These are phyloP conservation scores for Passer montanus DNA, from an alignment of 2,113 vertebrate genomes.

Conservation along the genomic window DNA sequence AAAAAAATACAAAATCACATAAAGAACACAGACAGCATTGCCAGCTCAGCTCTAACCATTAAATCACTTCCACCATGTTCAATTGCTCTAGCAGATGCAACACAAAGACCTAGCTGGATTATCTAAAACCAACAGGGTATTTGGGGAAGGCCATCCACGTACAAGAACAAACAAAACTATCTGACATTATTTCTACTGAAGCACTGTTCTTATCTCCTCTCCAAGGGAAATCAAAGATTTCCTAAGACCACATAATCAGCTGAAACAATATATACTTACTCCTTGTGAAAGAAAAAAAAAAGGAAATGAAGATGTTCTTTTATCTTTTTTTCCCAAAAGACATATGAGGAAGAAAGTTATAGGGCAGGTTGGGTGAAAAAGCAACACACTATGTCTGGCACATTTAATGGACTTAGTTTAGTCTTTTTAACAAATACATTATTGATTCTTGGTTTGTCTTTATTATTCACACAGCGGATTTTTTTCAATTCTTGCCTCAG, in stretches of 20 bases:
- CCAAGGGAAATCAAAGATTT: constrained; percentile 37
- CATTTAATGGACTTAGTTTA: constrained; percentile 5
- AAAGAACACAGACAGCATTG: neutral
- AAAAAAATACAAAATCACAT: neutral
- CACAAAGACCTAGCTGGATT: constrained; percentile 7
- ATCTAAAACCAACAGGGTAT: constrained; percentile 23
- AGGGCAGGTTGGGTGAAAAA: neutral
- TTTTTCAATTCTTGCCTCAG: neutral
- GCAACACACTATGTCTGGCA: neutral
- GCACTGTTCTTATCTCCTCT: neutral
- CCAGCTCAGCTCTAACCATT: neutral
- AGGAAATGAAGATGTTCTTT: neutral
- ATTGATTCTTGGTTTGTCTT: constrained; percentile 33
- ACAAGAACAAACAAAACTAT: constrained; percentile 33
- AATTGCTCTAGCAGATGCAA: neutral
- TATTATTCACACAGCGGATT: neutral
- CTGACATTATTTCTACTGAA: constrained; percentile 2
- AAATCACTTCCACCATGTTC: neutral
- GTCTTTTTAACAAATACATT: constrained; percentile 6
- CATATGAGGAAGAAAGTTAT: neutral
- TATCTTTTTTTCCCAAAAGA: neutral
- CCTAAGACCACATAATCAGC: neutral
- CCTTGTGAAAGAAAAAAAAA: neutral
- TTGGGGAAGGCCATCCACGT: neutral
- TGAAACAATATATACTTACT: neutral